phyloP scores from a whole-genome alignment of 2,888 invertebrate species.

The Aporophyla nigra region DNA sequence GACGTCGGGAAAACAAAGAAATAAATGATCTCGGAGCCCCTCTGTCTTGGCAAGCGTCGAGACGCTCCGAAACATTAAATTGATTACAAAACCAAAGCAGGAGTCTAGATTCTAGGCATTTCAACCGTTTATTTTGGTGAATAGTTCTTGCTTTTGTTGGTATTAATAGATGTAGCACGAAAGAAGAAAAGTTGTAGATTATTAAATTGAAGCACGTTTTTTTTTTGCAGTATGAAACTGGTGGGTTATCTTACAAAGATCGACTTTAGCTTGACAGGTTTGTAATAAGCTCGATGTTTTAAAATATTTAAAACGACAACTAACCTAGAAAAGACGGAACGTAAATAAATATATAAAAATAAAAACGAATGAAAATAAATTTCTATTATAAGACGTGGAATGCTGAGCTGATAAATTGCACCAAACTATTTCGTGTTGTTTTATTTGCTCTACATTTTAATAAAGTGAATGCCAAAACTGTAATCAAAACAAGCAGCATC shows the following conservation, averaged over 20 bases:
- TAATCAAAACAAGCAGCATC: slow-evolving; percentile 39
- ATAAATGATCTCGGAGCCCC: slow-evolving; percentile 37
- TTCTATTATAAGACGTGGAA: slow-evolving; percentile 1
- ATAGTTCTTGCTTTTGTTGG: slow-evolving; percentile 10
- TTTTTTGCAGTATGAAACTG: not conserved
- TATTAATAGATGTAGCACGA: not conserved
- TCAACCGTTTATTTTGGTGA: slow-evolving; percentile 18
- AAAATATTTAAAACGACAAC: not conserved
- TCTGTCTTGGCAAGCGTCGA: slow-evolving; percentile 42
- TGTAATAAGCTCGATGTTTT: not conserved
- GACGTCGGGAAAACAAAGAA: slow-evolving; percentile 53
- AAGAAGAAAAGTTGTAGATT: not conserved
- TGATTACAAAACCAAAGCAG: slow-evolving; percentile 26
- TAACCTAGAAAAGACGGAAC: not conserved
- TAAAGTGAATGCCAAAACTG: slow-evolving; percentile 36
- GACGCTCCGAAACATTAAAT: slow-evolving; percentile 44
- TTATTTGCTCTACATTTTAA: slow-evolving; percentile 37
- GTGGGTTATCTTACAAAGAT: slow-evolving; percentile 5
- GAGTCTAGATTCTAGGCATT: slow-evolving; percentile 13
- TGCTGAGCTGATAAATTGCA: slow-evolving; percentile 19
- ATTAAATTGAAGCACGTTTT: not conserved
- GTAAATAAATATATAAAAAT: slow-evolving; percentile 1
- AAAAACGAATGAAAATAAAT: not conserved
- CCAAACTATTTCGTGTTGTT: slow-evolving; percentile 17
- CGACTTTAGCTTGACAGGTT: not conserved